Conservation (phyloP, 37 sponge, comb jelly and placozoan species). For the Ianthella basta region DNA sequence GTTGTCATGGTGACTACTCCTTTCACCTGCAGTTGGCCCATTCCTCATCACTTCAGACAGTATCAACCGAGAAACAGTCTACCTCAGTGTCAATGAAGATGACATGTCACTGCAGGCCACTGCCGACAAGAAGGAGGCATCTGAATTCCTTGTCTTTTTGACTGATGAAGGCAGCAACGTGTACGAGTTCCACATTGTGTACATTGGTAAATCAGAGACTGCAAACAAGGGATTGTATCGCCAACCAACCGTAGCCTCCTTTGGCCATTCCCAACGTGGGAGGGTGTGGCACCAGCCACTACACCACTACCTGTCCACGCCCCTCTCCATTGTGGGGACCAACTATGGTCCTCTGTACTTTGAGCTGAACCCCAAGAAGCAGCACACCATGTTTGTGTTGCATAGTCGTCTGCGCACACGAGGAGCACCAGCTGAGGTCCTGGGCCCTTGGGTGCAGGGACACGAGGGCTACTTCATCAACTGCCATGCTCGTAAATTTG, state of each 20-base stretch:
- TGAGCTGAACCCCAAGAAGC: not conserved
- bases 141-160: slow-evolving; percentile 45
- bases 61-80: not conserved
- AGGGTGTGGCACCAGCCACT: not conserved
- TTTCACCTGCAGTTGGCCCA: slow-evolving; percentile 50
- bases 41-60: slow-evolving; percentile 41
- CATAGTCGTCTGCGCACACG: slow-evolving; percentile 21
- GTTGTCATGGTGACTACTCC: too few species aligned
- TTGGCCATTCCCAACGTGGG: not conserved
- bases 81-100: slow-evolving; percentile 39
- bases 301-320: slow-evolving; percentile 33
- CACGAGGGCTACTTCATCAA: slow-evolving; percentile 46
- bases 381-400: slow-evolving; percentile 5
- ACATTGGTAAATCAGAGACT: not conserved
- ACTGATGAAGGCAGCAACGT: slow-evolving; percentile 36
- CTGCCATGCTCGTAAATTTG: slow-evolving; percentile 31
- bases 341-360: slow-evolving; percentile 46
- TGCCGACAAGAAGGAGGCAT: slow-evolving; percentile 21
- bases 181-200: slow-evolving; percentile 55
- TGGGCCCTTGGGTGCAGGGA: slow-evolving; percentile 35
- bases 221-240: not conserved
- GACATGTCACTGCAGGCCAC: slow-evolving; percentile 43
- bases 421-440: not conserved
- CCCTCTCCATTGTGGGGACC: slow-evolving; percentile 23
- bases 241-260: not conserved